Conservation (phyloP, 2,888 invertebrate genomes). For the Gisinianus flammeolus region DNA sequence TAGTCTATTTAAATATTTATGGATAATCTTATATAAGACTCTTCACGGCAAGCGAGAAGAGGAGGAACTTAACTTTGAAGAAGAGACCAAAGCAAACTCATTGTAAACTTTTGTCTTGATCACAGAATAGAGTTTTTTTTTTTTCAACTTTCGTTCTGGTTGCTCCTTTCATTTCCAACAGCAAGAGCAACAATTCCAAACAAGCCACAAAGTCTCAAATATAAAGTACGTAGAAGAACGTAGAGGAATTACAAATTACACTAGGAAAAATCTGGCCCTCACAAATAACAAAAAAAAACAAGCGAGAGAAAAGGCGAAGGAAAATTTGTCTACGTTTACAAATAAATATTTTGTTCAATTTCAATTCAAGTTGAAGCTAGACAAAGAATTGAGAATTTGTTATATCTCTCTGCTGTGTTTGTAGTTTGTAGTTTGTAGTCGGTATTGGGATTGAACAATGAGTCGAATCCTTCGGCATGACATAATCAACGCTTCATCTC, state of each 20-base stretch:
- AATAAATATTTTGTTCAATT: too few relatives aligned
- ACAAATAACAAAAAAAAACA: background rate
- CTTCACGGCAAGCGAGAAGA: background rate
- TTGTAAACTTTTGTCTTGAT: constrained; percentile 3
- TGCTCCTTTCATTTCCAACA: constrained; percentile 14
- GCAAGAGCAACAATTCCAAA: too few relatives aligned
- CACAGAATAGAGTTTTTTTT: too few relatives aligned
- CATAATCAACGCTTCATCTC: constrained; percentile 23
- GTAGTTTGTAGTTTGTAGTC: background rate
- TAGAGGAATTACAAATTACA: background rate
- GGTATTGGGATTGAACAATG: constrained; percentile 1
- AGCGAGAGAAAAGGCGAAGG: background rate
- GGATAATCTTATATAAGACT: background rate
- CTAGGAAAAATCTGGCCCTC: background rate
- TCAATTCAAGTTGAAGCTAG: too few relatives aligned
- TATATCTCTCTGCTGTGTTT: too few relatives aligned
- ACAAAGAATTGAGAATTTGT: too few relatives aligned
- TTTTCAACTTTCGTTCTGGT: constrained; percentile 17
- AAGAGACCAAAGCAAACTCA: too few relatives aligned
- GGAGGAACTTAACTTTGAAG: too few relatives aligned
- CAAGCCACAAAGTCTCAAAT: too few relatives aligned
- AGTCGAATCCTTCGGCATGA: constrained; percentile 26
- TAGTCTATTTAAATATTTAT: background rate
- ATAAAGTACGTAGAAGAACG: too few relatives aligned
- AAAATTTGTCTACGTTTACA: background rate